phyloP scores from a whole-genome alignment of 2,113 vertebrate genomes.

The Emydura subglobosa region DNA sequence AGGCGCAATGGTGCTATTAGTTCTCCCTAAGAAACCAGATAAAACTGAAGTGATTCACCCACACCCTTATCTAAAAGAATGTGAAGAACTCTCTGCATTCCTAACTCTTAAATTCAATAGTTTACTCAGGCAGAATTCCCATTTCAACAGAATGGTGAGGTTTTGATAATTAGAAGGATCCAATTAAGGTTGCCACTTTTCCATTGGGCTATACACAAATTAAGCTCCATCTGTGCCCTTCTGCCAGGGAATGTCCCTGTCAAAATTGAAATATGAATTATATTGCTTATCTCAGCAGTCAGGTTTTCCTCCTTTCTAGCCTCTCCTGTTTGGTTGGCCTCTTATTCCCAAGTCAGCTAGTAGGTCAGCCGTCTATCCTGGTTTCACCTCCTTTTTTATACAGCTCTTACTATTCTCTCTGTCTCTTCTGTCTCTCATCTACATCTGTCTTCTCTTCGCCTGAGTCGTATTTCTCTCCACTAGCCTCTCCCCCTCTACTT shows the following conservation, averaged over 20 bases:
- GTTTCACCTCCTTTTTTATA: neutral
- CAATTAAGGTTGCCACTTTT: neutral
- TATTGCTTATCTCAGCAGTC: neutral
- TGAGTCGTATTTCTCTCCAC: accelerated
- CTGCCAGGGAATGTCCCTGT: neutral
- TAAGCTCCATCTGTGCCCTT: neutral
- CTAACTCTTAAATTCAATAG: neutral
- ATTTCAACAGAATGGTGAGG: neutral
- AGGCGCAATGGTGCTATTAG: neutral
- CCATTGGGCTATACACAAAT: neutral
- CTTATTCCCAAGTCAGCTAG: neutral
- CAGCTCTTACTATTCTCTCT: neutral
- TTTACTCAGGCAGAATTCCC: neutral
- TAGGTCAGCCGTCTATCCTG: neutral
- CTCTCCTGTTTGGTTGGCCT: neutral
- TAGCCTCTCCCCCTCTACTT: neutral
- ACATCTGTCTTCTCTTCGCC: neutral
- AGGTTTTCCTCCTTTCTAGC: neutral
- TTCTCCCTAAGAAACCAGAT: neutral
- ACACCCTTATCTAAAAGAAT: neutral
- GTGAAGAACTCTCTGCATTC: neutral
- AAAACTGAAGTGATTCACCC: neutral
- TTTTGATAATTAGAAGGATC: neutral
- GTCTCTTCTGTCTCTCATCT: neutral
- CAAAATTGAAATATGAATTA: neutral